Evolutionary conservation across 2,113 vertebrate species (phyloP), one percentile per base, ranked within the genome.

Genomic region (Connochaetes taurinus): DNA sequence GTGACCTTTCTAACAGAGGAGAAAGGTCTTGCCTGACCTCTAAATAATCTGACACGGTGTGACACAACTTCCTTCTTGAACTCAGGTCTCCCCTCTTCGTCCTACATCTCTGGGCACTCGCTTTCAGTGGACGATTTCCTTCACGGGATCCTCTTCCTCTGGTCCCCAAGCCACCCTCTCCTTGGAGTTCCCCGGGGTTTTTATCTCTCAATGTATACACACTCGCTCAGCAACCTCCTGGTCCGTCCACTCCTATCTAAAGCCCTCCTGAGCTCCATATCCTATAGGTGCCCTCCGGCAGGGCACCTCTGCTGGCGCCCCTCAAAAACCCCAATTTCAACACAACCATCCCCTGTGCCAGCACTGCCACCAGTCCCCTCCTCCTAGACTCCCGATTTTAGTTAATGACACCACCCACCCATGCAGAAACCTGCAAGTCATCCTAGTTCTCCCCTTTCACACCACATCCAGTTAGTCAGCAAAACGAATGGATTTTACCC

Each of bases 361-460:
- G 88, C 47, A 74, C 53, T 57, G 53, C 45, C 64, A 88, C 33
- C 58, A 87, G 40, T 90, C 87, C 55, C 67, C 50, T 83, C 86
- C 52, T 96, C 95, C 62, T 19, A 33, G 10, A 78, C 3, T 83
- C 85, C 43, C 58, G 21, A 36, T 89, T 96, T 94, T 87, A 87
- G 85, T 96, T 53, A 74, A 92, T 43, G 36, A 94, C 36, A 78
- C 33, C 53, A 87, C 31, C 62, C 60, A 92, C 43, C 58, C 50
- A 92, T 52, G 76, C 21, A 96, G 64, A 97, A 94, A 86, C 76
- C 92, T 71, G 1, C 82, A 97, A 97, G 82, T 93, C 85, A 95
- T 83, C 90, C 47, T 62, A 94, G 86, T 90, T 91, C 95, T 96
- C 87, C 52, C 21, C 53, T 88, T 55, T 96, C 47, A 90, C 0